Base-by-base conservation (phyloP, 2,113 vertebrate genomes). In the Patagioenas fasciata region DNA sequence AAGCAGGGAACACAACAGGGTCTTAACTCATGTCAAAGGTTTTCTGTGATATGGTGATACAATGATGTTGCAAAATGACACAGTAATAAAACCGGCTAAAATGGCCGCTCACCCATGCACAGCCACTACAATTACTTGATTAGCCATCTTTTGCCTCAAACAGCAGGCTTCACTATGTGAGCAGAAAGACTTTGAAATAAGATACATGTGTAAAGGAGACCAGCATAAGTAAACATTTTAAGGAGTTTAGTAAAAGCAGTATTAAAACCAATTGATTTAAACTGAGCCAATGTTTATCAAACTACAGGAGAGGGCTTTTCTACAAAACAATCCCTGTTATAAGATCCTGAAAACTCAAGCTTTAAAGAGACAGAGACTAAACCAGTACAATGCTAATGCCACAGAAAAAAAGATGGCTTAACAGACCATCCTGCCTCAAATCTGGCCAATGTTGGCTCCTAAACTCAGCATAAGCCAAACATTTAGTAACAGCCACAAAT, bases 201-300 rank as follows among this genome's bases (percentile, higher is more conserved):
- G 91, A 90, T 73, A 80, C 56, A 29, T 6, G 24, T 28, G 56
- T 65, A 56, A 87, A 91, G 64, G 23, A 80, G 20, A 88, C 11
- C 36, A 78, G 26, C 51, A 77, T 42, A 91, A 96, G 85, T 51
- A 95, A 96, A 95, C 47, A 85, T 56, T 85, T 82, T 48, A 83
- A 83, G 73, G 58, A 89, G 40, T 74, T 69, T 58, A 70, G 54
- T 47, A 93, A 91, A 81, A 83, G 62, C 36, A 91, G 12, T 47
- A 86, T 75, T 94, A 78, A 84, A 94, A 21, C 13, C 4, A 88
- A 70, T 23, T 83, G 31, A 87, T 88, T 85, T 71, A 91, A 83
- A 80, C 36, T 29, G 54, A 94, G 65, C 9, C 85, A 88, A 34
- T 78, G 53, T 83, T 94, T 88, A 80, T 56, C 23, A 13, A 84